These are phyloP conservation scores for Corbicula japonica DNA, from an alignment of 2,888 invertebrate species.

Conservation along the genomic window DNA sequence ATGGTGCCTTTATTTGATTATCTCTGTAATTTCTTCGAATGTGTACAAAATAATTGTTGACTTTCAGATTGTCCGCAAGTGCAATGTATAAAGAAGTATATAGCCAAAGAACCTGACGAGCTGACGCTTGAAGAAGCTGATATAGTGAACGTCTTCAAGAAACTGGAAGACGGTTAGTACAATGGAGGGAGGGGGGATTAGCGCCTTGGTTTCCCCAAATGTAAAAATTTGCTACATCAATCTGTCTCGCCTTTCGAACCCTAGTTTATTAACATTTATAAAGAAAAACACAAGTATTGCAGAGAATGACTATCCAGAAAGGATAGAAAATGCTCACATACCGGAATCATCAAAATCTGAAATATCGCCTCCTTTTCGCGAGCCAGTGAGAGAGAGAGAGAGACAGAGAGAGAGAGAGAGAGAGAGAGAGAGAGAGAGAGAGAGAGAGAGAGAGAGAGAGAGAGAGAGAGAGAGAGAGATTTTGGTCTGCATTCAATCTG, in stretches of 20 bases:
- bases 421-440: not conserved
- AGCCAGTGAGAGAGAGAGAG: not conserved
- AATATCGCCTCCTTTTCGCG: not conserved
- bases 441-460: not conserved
- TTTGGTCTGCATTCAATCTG: not conserved
- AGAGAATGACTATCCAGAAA: not conserved
- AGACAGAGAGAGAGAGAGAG: not conserved
- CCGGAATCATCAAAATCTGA: not conserved
- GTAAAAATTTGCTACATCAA: not conserved
- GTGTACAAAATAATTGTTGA: too few species aligned
- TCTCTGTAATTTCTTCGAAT: too few species aligned
- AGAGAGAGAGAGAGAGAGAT: not conserved
- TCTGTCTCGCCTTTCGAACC: too few species aligned
- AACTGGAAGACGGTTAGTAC: constrained; percentile 94
- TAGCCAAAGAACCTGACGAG: constrained; percentile 96
- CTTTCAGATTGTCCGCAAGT: constrained; percentile 98
- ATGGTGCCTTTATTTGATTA: too few species aligned
- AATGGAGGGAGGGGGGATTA: not conserved
- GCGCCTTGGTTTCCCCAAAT: not conserved
- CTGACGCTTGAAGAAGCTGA: constrained; percentile 95
- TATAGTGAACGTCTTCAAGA: constrained; percentile 96
- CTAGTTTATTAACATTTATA: too few species aligned
- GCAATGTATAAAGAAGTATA: constrained; percentile 93
- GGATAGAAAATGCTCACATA: not conserved
- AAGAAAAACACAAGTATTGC: too few species aligned